phyloP scores from a whole-genome alignment of 2,113 vertebrate genomes.

The Sphyrna mokarran region DNA sequence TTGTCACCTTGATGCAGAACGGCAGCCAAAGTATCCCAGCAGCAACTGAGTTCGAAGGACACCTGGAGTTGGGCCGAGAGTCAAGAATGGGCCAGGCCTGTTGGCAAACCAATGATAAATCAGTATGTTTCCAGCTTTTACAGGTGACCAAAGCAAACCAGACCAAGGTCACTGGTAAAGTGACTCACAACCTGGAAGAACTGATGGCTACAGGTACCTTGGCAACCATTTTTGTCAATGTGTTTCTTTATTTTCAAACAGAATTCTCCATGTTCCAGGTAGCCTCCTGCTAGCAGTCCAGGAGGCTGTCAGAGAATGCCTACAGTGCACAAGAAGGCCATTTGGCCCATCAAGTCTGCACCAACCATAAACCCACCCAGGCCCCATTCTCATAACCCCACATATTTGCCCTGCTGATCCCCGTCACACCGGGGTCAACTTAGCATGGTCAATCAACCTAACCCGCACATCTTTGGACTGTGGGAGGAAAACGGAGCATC shows the following conservation, averaged over 20 bases:
- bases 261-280: neutral
- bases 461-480: too few relatives aligned
- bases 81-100: conserved; percentile 47
- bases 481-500: too few relatives aligned
- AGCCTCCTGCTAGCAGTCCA: too few relatives aligned
- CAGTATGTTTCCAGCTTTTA: conserved; percentile 56
- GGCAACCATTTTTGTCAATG: neutral
- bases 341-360: too few relatives aligned
- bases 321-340: too few relatives aligned
- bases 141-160: conserved; percentile 39
- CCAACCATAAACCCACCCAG: too few relatives aligned
- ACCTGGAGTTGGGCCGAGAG: conserved; percentile 35
- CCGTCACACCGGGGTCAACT: too few relatives aligned
- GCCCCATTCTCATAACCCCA: too few relatives aligned
- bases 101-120: conserved; percentile 47
- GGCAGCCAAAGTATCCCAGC: conserved; percentile 42
- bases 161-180: conserved; percentile 46
- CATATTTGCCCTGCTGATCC: too few relatives aligned
- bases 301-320: too few relatives aligned
- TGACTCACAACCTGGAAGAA: conserved; percentile 53
- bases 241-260: neutral
- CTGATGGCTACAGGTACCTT: conserved; percentile 60
- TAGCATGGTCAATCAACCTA: too few relatives aligned
- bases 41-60: conserved; percentile 43
- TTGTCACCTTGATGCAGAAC: conserved; percentile 47